phyloP scores from a whole-genome alignment of 1,140 invertebrate genomes.

The Adoxophyes honmai region DNA sequence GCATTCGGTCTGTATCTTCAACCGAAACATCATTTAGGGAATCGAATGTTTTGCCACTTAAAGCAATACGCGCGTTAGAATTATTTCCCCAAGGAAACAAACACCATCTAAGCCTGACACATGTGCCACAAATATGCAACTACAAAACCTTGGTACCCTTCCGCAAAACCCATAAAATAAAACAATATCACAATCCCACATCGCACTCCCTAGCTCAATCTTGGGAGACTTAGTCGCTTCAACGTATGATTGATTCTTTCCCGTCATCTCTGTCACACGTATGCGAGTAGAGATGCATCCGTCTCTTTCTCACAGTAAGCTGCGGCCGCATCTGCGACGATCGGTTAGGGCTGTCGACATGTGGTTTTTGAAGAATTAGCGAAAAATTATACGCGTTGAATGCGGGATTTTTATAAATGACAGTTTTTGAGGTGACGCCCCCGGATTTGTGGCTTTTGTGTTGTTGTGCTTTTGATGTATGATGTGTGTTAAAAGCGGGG shows the following conservation, averaged over 20 bases:
- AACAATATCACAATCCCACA: constrained; percentile 8
- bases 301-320: constrained; percentile 2
- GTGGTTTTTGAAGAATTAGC: constrained; percentile 15
- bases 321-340: constrained; percentile 1
- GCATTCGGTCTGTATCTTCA: too few relatives aligned
- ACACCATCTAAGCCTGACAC: background rate
- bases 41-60: too few relatives aligned
- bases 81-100: too few relatives aligned
- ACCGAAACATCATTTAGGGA: too few relatives aligned
- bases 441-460: background rate
- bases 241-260: constrained; percentile 14
- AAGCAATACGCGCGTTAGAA: too few relatives aligned
- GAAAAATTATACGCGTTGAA: constrained; percentile 16
- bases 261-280: background rate
- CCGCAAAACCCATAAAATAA: constrained; percentile 6
- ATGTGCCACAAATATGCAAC: constrained; percentile 12
- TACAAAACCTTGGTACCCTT: background rate
- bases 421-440: background rate
- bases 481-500: background rate
- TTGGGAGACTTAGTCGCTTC: background rate
- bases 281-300: background rate
- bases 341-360: constrained; percentile 11
- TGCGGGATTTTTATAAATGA: constrained; percentile 15
- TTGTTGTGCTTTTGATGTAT: background rate
- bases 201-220: constrained; percentile 4